Evolutionary conservation across 2,888 invertebrate genomes (phyloP).

Genomic region (Acleris holmiana): DNA sequence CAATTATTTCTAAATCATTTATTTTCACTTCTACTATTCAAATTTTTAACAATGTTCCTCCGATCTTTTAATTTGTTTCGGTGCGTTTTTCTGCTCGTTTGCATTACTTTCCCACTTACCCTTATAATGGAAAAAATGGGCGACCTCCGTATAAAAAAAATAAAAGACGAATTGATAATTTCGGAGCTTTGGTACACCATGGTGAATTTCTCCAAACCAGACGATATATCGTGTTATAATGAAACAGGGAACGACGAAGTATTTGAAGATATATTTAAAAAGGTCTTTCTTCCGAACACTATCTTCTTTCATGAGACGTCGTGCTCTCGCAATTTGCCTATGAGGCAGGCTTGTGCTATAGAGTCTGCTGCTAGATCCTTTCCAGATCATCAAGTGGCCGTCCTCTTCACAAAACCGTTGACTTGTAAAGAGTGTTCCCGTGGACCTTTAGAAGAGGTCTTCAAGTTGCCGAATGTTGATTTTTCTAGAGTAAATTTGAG

Average conservation of each 20-base stretch:
- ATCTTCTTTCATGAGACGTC: conserved; percentile 38
- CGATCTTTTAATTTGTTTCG: too few species aligned
- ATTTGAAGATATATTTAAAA: not conserved
- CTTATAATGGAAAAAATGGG: too few species aligned
- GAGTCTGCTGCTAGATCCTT: conserved; percentile 35
- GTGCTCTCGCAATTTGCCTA: conserved; percentile 21
- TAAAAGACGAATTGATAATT: not conserved
- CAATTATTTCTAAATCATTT: too few species aligned
- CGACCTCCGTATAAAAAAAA: too few species aligned
- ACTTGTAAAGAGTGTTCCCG: not conserved
- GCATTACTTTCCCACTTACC: too few species aligned
- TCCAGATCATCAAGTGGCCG: conserved; percentile 17
- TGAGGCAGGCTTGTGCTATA: conserved; percentile 37
- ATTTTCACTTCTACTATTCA: too few species aligned
- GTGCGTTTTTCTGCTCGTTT: too few species aligned
- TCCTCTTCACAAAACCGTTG: conserved; percentile 16
- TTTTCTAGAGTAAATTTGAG: conserved; percentile 30
- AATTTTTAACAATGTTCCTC: too few species aligned
- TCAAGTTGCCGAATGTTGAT: conserved; percentile 25
- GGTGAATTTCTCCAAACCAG: not conserved
- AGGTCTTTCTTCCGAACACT: conserved; percentile 11
- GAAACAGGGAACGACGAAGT: not conserved
- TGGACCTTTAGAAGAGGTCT: conserved; percentile 12
- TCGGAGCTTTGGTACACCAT: not conserved
- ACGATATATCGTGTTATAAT: conserved; percentile 21